These are phyloP conservation scores for Gymnothorax reevesii DNA, from an alignment of 2,797 vertebrate genomes.

Conservation along the genomic window DNA sequence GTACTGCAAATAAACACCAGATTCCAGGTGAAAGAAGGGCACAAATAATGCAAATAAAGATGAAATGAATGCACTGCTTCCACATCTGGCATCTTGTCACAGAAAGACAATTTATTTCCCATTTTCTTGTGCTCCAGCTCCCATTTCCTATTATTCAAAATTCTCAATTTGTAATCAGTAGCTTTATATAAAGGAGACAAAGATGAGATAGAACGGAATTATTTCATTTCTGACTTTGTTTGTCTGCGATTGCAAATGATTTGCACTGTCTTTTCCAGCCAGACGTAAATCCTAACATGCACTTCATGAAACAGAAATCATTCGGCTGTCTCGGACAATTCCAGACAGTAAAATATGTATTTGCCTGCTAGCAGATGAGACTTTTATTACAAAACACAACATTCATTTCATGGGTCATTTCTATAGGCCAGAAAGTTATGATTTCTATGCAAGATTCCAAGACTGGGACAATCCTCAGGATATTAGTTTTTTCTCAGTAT, in stretches of 20 bases:
- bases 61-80: not conserved
- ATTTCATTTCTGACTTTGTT: conserved; percentile 29
- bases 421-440: conserved; percentile 33
- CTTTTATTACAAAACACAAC: conserved; percentile 43
- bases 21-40: not conserved
- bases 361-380: conserved; percentile 34
- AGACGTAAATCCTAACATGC: conserved; percentile 11
- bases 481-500: conserved; percentile 17
- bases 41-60: not conserved
- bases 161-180: conserved; percentile 14
- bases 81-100: not conserved
- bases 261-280: conserved; percentile 12
- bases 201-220: conserved; percentile 8
- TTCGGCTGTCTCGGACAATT: not conserved
- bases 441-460: conserved; percentile 39
- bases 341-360: conserved; percentile 40
- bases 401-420: conserved; percentile 47
- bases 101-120: conserved; percentile 13
- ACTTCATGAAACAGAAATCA: conserved; percentile 11
- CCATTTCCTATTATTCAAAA: conserved; percentile 17
- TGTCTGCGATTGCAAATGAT: conserved; percentile 30
- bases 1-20: not conserved
- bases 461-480: conserved; percentile 33
- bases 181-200: conserved; percentile 14
- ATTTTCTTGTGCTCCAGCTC: not conserved